Conservation (phyloP, 1,140 invertebrate species). For the Lucilia cuprina region DNA sequence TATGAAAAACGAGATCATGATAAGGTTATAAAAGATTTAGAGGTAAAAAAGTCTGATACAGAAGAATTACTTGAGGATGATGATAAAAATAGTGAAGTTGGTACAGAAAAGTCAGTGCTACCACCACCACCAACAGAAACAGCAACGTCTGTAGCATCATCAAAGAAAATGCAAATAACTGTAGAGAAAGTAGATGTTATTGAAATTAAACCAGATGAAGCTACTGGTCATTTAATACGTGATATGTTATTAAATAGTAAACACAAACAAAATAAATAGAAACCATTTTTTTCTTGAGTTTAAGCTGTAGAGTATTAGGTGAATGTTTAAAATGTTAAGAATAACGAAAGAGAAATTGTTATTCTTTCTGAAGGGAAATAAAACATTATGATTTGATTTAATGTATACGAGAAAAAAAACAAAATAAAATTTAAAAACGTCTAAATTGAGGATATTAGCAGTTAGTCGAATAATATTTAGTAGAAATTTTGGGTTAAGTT, state of each 20-base stretch:
- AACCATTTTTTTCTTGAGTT: neutral
- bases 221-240: conserved; percentile 58
- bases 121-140: neutral
- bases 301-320: neutral
- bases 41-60: conserved; percentile 29
- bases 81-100: neutral
- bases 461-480: too few species aligned
- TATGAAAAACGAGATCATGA: conserved; percentile 49
- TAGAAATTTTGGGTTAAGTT: too few species aligned
- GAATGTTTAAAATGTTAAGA: neutral
- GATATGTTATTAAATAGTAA: conserved; percentile 23
- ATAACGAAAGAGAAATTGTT: too few species aligned
- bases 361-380: too few species aligned
- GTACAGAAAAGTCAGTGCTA: neutral
- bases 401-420: too few species aligned
- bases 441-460: too few species aligned
- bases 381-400: too few species aligned
- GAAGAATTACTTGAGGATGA: neutral
- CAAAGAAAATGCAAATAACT: conserved; percentile 49
- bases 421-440: too few species aligned
- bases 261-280: neutral
- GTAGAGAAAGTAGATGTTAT: conserved; percentile 60
- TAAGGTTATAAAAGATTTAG: conserved; percentile 41
- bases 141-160: conserved; percentile 41
- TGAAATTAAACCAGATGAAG: conserved; percentile 59